A percentile compares a stretch with the other conserved stretches of the same genome.
These are phyloP conservation scores for Lasaia peninsularis DNA, from an alignment of 1,140 invertebrate species.

Conservation along the genomic window DNA sequence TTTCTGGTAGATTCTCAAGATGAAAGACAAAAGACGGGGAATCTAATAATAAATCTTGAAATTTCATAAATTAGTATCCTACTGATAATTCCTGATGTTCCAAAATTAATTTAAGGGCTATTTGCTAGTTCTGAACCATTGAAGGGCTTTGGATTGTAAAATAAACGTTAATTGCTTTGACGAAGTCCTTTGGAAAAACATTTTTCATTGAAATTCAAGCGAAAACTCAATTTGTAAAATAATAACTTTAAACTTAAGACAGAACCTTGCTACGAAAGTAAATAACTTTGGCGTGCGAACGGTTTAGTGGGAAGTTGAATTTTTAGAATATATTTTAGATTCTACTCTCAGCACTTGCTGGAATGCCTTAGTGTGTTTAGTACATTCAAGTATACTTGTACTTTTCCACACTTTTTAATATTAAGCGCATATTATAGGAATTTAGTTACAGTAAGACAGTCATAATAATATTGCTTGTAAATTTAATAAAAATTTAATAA, in stretches of 20 bases:
- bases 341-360: no score
- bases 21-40: conserved; percentile 5
- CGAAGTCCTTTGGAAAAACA: conserved; percentile 10
- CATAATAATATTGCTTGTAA: no score
- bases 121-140: conserved; percentile 6
- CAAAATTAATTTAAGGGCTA: conserved; percentile 2
- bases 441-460: no score
- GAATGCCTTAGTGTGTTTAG: no score
- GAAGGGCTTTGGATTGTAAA: conserved; percentile 7
- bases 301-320: background rate
- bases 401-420: no score
- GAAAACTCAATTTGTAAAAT: conserved; percentile 16
- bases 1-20: background rate
- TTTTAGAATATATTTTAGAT: no score
- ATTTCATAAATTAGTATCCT: conserved; percentile 9
- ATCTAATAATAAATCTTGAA: background rate
- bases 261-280: background rate
- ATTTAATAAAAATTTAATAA: no score
- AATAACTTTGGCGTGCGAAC: background rate
- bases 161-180: conserved; percentile 14
- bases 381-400: no score
- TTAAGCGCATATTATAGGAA: no score
- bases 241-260: conserved; percentile 14
- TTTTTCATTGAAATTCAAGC: conserved; percentile 14
- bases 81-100: conserved; percentile 11